Base-by-base conservation (phyloP, 2,797 vertebrate species). In the Dermochelys coriacea region DNA sequence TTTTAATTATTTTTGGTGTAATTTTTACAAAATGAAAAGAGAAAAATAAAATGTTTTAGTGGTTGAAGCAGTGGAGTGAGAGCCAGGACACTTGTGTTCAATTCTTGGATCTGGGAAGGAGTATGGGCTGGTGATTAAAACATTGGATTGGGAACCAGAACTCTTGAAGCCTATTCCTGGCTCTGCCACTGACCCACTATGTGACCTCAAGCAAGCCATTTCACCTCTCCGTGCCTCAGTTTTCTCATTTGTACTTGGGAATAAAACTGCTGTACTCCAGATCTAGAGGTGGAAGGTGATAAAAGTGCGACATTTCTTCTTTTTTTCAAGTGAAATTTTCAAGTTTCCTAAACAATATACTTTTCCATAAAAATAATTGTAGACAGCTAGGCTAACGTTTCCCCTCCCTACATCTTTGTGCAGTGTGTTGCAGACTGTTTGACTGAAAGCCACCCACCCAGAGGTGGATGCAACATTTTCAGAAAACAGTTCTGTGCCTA, bases 11-110 rank as follows among this genome's bases (percentile, higher is more conserved):
- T 34, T 95, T 93, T 61, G 86, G 5, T 37, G 54, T 2, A 19
- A 5, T 79, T 93, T 94, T 41, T 88, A 50, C 23, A 54, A 54
- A 23, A 54, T 54, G 8, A 54, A 54, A 54, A 54, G 21, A 54
- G 8, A 54, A 54, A 54, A 54, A 23, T 64, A 82, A 89, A 86
- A 2, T 25, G 8, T 92, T 95, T 51, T 50, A 64, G 68, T 74
- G 71, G 83, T 64, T 64, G 86, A 81, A 94, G 27, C 61, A 87
- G 37, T 78, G 77, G 78, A 78, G 5, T 77, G 59, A 64, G 49
- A 75, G 80, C 59, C 37, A 74, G 51, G 31, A 78, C 37, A 71
- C 37, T 45, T 31, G 11, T 21, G 12, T 94, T 88, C 31, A 84
- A 4, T 71, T 88, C 92, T 68, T 87, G 68, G 47, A 18, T 86